These are phyloP conservation scores for Chrosomus eos DNA, from an alignment of 2,797 vertebrate genomes.

Conservation along the genomic window DNA sequence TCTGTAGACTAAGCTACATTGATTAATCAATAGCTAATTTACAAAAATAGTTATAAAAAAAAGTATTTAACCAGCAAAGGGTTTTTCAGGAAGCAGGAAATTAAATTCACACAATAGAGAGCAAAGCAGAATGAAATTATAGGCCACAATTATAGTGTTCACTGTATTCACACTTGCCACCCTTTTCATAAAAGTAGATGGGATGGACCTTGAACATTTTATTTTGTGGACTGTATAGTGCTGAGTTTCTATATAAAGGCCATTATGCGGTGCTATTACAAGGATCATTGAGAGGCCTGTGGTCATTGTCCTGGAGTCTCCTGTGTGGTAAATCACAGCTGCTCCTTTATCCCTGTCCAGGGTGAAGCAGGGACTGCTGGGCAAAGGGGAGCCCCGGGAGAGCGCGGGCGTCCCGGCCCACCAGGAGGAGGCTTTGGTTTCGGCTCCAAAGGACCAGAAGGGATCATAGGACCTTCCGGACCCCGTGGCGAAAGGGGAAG, in stretches of 20 bases:
- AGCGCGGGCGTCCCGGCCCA: constrained; percentile 89
- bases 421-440: constrained; percentile 79
- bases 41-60: background rate
- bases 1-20: background rate
- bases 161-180: background rate
- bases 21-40: constrained; percentile 26
- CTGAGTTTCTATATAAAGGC: constrained; percentile 17
- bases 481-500: constrained; percentile 89
- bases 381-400: constrained; percentile 85
- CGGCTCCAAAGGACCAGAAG: constrained; percentile 85
- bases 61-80: background rate
- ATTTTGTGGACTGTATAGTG: constrained; percentile 2
- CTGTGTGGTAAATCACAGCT: constrained; percentile 12
- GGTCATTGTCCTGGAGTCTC: constrained; percentile 5
- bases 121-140: background rate
- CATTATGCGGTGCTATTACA: background rate
- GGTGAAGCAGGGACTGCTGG: constrained; percentile 87
- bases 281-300: background rate
- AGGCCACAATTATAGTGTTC: background rate
- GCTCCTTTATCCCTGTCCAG: constrained; percentile 66
- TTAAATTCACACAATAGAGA: background rate
- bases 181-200: background rate
- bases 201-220: background rate
- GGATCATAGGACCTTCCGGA: constrained; percentile 84
- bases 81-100: background rate